phyloP scores from a whole-genome alignment of 1,140 invertebrate species.

The Trichonephila clavipes region DNA sequence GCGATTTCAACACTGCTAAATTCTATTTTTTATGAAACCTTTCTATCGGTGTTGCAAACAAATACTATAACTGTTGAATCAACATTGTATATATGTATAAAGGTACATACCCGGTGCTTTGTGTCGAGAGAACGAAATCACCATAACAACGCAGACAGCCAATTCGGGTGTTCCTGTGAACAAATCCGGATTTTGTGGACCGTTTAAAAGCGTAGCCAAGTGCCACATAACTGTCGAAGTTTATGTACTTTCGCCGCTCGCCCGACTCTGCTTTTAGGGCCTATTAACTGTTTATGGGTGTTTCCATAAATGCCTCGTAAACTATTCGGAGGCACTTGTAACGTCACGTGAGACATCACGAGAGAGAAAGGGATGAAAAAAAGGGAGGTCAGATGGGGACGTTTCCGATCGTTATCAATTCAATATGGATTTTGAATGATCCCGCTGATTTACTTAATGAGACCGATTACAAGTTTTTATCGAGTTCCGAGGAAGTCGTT shows the following conservation, averaged over 20 bases:
- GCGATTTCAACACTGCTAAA: no score
- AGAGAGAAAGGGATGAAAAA: background rate
- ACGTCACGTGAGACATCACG: background rate
- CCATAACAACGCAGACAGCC: conserved; percentile 16
- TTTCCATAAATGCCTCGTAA: conserved; percentile 76
- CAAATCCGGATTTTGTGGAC: conserved; percentile 48
- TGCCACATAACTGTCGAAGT: conserved; percentile 71
- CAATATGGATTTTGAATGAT: no score
- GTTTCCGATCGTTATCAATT: no score
- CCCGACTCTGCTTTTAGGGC: conserved; percentile 53
- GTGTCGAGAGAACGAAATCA: background rate
- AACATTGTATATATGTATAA: background rate
- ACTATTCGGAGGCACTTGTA: conserved; percentile 57
- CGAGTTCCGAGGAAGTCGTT: no score
- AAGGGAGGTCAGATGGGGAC: background rate
- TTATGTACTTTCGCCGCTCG: conserved; percentile 58
- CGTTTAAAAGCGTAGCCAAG: conserved; percentile 66
- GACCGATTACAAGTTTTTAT: no score
- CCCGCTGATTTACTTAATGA: no score
- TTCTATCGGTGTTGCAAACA: no score
- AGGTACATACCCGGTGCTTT: background rate
- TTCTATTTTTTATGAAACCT: no score
- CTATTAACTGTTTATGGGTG: conserved; percentile 75
- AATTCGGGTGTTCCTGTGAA: conserved; percentile 35
- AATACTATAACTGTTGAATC: background rate